Conservation (phyloP, 1,140 invertebrate species). For the Portunus trituberculatus region DNA sequence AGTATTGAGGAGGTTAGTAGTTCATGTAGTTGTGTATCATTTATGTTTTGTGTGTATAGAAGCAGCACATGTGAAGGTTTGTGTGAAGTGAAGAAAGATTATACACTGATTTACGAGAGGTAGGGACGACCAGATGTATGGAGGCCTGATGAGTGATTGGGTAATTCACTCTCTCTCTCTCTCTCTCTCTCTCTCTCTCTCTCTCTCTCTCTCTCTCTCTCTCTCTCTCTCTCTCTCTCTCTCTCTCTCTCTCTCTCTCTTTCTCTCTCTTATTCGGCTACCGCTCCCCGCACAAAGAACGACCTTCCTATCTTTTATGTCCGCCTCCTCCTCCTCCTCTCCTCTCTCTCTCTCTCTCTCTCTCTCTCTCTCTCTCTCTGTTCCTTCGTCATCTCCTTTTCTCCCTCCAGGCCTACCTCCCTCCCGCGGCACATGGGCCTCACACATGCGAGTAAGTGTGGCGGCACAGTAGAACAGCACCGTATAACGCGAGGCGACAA, state of each 20-base stretch:
- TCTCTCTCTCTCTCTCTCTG: too few relatives aligned
- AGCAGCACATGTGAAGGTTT: too few relatives aligned
- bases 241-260: constrained; percentile 13
- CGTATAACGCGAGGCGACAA: too few relatives aligned
- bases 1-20: too few relatives aligned
- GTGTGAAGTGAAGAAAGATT: too few relatives aligned
- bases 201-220: constrained; percentile 25
- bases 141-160: too few relatives aligned
- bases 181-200: background rate
- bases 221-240: constrained; percentile 12
- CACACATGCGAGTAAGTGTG: background rate
- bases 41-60: too few relatives aligned
- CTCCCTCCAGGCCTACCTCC: background rate
- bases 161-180: constrained; percentile 5
- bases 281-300: background rate
- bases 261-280: background rate
- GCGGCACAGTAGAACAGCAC: background rate
- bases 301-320: background rate
- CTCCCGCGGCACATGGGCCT: too few relatives aligned
- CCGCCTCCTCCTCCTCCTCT: background rate
- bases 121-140: too few relatives aligned
- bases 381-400: background rate
- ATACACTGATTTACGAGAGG: too few relatives aligned
- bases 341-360: background rate
- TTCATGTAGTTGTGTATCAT: too few relatives aligned